Base-by-base conservation (phyloP, 2,888 invertebrate genomes). In the Habroteleia sp. region DNA sequence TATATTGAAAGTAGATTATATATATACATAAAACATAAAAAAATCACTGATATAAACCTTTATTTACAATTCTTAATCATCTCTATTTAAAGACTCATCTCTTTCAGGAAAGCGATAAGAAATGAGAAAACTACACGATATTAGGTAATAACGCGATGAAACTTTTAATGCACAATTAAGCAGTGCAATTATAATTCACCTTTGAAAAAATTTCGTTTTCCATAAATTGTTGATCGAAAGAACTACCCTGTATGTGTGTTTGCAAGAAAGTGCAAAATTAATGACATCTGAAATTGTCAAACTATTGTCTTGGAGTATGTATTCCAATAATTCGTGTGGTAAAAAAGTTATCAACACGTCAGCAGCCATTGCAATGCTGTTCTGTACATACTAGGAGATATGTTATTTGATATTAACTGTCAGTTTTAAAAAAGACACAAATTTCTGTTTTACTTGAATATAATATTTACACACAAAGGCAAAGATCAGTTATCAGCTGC, bases 221-320 rank as follows among this genome's bases (percentile, higher is more conserved):
- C 91, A 91, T 7, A 90, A 82, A 74, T 87, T 86, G 76, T 89
- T 90, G 76, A 88, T 90, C 41, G 89, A 89, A 37, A 84, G 85
- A 1, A 92, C 86, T 48, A 90, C 80, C 65, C 89, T 86, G 78
- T 90, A 84, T 63, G 91, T 90, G 27, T 89, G 89, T 79, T 89
- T 90, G 84, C 91, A 92, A 10, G 91, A 91, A 46, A 87, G 79
- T 11, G 90, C 89, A 78, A 92, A 91, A 81, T 89, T 89, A 7
- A 91, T 66, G 35, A 91, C 88, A 83, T 92, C 92, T 3, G 7
- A 20, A 29, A 87, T 79, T 2, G 42, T 50, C 16, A 88, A 76
- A 37, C 72, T 71, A 7, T 75, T 74, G 44, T 83, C 77, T 44
- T 85, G 84, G 25, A 87, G 78, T 35, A 88, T 87, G n/a, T 83